phyloP scores from a whole-genome alignment of 2,113 vertebrate genomes.

The Platysteira castanea region DNA sequence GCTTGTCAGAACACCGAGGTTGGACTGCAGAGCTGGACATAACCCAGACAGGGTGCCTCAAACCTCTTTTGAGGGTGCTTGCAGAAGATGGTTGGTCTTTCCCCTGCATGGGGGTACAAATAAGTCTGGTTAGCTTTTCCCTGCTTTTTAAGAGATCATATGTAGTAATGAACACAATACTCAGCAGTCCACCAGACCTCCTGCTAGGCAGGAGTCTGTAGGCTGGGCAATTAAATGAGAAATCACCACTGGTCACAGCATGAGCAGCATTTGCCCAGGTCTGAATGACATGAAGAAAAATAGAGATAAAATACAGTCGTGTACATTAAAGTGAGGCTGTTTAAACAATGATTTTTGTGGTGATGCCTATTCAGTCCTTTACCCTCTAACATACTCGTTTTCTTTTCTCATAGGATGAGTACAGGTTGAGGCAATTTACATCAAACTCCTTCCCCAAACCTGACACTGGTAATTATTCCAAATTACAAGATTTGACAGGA shows the following conservation, averaged over 20 bases:
- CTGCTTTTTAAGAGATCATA: background rate
- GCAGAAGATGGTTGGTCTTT: background rate
- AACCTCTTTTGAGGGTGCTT: background rate
- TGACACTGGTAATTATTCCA: constrained; percentile 72
- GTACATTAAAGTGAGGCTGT: background rate
- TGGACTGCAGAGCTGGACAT: background rate
- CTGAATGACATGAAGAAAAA: background rate
- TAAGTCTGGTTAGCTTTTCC: background rate
- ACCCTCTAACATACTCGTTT: background rate
- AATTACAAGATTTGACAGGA: constrained; percentile 71
- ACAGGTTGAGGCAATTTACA: constrained; percentile 1
- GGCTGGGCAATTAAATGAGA: constrained; percentile 15
- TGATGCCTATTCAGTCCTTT: background rate
- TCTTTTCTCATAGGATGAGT: background rate
- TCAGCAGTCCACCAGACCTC: background rate
- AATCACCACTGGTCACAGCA: background rate
- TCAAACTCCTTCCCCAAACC: constrained; percentile 34
- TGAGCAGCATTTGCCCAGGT: background rate
- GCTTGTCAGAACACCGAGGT: background rate
- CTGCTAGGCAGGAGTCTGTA: constrained; percentile 8
- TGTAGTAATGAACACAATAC: background rate
- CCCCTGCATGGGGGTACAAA: background rate
- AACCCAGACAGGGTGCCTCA: background rate
- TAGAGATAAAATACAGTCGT: background rate
- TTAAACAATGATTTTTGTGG: background rate